Evolutionary conservation across 2,888 invertebrate genomes (phyloP).

Genomic region (Neria commutata): DNA sequence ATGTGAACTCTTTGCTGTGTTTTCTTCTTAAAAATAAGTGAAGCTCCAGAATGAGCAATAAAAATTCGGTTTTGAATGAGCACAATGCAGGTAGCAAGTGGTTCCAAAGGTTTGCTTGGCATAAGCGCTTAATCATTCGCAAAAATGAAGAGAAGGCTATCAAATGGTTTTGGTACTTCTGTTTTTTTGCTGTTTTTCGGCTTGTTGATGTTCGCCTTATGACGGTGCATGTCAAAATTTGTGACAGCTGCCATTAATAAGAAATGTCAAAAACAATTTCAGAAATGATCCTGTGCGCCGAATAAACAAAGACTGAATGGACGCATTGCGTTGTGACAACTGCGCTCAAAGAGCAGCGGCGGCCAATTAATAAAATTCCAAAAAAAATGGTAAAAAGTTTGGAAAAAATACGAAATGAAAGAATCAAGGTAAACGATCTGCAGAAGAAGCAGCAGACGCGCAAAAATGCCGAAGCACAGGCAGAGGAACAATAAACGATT

Average conservation of each 20-base stretch:
- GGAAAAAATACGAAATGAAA: background rate
- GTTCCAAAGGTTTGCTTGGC: too few relatives aligned
- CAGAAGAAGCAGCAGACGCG: too few relatives aligned
- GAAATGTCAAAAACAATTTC: slow-evolving; percentile 6
- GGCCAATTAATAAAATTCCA: slow-evolving; percentile 1
- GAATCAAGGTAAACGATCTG: background rate
- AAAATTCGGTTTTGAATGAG: too few relatives aligned
- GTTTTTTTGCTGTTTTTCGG: too few relatives aligned
- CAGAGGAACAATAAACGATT: background rate
- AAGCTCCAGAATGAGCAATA: too few relatives aligned
- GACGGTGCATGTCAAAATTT: background rate
- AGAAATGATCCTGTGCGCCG: background rate
- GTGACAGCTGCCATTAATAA: slow-evolving; percentile 2
- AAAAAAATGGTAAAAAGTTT: background rate
- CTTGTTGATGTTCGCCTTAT: background rate
- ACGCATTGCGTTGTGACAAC: background rate
- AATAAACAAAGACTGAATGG: background rate
- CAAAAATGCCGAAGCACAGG: background rate
- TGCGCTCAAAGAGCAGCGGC: background rate
- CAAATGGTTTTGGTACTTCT: too few relatives aligned
- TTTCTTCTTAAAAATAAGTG: too few relatives aligned
- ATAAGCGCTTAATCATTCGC: too few relatives aligned
- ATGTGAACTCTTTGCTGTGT: too few relatives aligned
- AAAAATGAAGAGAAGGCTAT: too few relatives aligned
- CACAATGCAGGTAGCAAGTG: too few relatives aligned